Evolutionary conservation across 92 coral and sea anemone species (phyloP).

Genomic region (Zoanthus sociatus): DNA sequence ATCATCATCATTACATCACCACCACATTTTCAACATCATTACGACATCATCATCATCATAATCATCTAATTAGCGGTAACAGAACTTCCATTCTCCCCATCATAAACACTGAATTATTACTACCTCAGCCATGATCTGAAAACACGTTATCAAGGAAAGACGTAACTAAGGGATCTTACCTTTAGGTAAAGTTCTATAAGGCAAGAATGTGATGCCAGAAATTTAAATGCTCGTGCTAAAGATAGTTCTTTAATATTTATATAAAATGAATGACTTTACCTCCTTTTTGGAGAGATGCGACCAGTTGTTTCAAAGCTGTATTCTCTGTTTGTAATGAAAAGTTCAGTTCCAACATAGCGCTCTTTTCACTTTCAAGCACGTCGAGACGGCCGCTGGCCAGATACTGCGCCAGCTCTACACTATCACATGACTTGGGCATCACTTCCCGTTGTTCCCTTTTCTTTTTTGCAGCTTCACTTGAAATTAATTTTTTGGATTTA

Average conservation of each 20-base stretch:
- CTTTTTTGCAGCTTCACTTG: constrained; percentile 5
- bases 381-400: constrained; percentile 66
- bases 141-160: background rate
- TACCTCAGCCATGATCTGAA: no score
- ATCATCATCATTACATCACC: no score
- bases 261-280: constrained; percentile 35
- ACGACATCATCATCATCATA: no score
- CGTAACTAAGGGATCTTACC: background rate
- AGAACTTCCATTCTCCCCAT: no score
- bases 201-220: no score
- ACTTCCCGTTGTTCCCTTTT: constrained; percentile 5
- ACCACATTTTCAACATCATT: no score
- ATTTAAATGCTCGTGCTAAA: no score
- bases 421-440: constrained; percentile 56
- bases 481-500: background rate
- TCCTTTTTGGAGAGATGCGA: constrained; percentile 83
- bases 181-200: no score
- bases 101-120: no score
- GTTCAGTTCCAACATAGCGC: constrained; percentile 83
- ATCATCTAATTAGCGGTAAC: no score
- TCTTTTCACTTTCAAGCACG: constrained; percentile 79
- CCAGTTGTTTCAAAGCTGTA: constrained; percentile 84
- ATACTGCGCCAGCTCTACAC: constrained; percentile 56
- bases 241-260: background rate
- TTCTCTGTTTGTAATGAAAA: constrained; percentile 88